Evolutionary conservation across 2,113 vertebrate genomes (phyloP), one percentile per base, ranked within the genome.

Genomic region (Spilogale gracilis): DNA sequence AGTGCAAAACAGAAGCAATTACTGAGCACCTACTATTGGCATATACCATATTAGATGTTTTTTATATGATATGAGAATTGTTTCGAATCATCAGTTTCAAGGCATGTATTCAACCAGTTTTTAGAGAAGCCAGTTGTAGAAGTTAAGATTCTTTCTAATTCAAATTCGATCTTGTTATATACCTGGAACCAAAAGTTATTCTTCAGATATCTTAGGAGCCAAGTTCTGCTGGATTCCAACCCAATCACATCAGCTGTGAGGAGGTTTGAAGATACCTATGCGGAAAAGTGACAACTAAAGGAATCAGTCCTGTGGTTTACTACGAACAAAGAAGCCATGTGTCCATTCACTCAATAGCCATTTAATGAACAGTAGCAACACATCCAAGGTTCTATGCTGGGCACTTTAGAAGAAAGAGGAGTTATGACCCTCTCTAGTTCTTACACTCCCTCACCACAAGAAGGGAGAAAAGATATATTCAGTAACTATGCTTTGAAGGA

Each of bases 121-220:
- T 18, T 56, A 58, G 6, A 89, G 12, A 89, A 82, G 16, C 2
- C 69, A 73, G 5, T n/a, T 21, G 65, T 5, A 58, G 13, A 60
- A 91, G 38, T 94, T 48, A 89, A 85, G 54, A 43, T 83, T 50
- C 2, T 38, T 87, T 45, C 2, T 2, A 95, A 58, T n/a, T 88
- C 30, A 74, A 30, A 54, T 67, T 93, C 43, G 54, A 58, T 94
- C 18, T 90, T 60, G 32, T 78, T 30, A 65, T 52, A 13, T 27
- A 94, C 81, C 54, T 81, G 52, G 80, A 86, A 27, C 76, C 9
- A 91, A 83, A 85, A 90, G n/a, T 85, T 85, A 74, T 56, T 79
- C 13, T 52, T 96, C 73, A 74, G 11, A 60, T 65, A 74, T 27
- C 13, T 84, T 80, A 80, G 65, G 4, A 83, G 2, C 4, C 30